Evolutionary conservation across 2,797 vertebrate genomes (phyloP), one percentile per base, ranked within the genome.

Genomic region (Naso thynnoides): DNA sequence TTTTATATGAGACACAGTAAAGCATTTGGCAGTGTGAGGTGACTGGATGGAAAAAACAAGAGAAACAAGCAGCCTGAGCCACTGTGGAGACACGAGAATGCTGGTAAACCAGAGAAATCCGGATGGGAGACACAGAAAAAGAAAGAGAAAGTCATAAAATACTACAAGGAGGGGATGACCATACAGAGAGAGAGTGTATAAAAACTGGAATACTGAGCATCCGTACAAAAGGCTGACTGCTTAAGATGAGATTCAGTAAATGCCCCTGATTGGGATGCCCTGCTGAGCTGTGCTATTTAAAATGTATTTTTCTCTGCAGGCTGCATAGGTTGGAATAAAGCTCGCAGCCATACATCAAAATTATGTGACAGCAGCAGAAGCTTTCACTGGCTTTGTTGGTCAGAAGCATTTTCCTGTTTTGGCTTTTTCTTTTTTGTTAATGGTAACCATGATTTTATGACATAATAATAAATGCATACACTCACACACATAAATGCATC

Each of bases 1-100:
- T 86, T 88, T 87, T 85, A 88, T 76, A 49, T 58, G 84, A 79
- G 56, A 84, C 81, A 75, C 83, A 83, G 75, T 93, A 88, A 91
- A 92, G 59, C 70, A 66, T 80, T 70, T 68, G 78, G 79, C 78
- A 44, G 74, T 58, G 73, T 39, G 78, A 75, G 73, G 78, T 62
- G 72, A 77, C 60, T 70, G 80, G 38, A 70, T 87, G 76, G 68
- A 19, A 82, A 89, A 71, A 89, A 91, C 75, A 83, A 70, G 80
- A 66, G 57, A 56, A 79, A 61, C 78, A 73, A 73, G 72, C 70
- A 65, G 79, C 29, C 72, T 65, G 63, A 78, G 62, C 58, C 60
- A 36, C 57, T 53, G 79, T 70, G 65, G 67, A 74, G 67, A 85
- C 56, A 10, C 50, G 72, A 69, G 77, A 79, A 85, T 23, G 50